Base-by-base conservation (phyloP, 2,797 vertebrate species). In the Sebastes itinus region DNA sequence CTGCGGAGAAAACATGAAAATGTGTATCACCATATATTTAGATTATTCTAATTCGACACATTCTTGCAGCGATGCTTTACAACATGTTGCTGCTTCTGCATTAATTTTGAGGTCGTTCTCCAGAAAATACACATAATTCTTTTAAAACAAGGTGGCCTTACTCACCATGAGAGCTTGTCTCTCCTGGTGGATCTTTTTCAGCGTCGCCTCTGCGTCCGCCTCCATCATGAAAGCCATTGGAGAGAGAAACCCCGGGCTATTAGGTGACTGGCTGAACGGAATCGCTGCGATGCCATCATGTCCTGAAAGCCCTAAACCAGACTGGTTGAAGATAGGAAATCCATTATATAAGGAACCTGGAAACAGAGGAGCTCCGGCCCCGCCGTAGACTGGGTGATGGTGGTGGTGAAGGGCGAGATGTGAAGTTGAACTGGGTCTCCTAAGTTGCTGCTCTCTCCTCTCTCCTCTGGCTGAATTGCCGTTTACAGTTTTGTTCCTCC, bases 141-240 rank as follows among this genome's bases (percentile, higher is more conserved):
- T 42, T 42, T 38, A 3, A 33, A 63, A 64, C 32, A 58, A 79
- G 49, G 20, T n/a, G 11, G 3, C 9, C 7, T 14, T 14, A 70
- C 92, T 93, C 74, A 96, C 96, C 93, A 95, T 93, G 22, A 94
- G 72, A n/a, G 82, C 89, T 77, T 94, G 95, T 86, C 94, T 94
- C 16, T 95, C 95, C 64, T 95, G 93, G 35, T 95, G 94, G 70
- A 95, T 93, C 87, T 93, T 95, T 83, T 95, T 94, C 42, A 95
- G 72, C 3, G 94, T 74, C 4, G 92, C 84, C 38, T 95, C 94
- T 61, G 94, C 54, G 0, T 96, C 95, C 9, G 91, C 70, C 27
- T 95, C 95, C 92, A 94, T 89, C 89, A 95, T 93, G 85, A 91
- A 96, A 32, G 93, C 85, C 87, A 96, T 74, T 1, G 95, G 92